Evolutionary conservation across 2,888 invertebrate genomes (phyloP), one percentile per base, ranked within the genome.

Genomic region (Sinelater perroti): DNA sequence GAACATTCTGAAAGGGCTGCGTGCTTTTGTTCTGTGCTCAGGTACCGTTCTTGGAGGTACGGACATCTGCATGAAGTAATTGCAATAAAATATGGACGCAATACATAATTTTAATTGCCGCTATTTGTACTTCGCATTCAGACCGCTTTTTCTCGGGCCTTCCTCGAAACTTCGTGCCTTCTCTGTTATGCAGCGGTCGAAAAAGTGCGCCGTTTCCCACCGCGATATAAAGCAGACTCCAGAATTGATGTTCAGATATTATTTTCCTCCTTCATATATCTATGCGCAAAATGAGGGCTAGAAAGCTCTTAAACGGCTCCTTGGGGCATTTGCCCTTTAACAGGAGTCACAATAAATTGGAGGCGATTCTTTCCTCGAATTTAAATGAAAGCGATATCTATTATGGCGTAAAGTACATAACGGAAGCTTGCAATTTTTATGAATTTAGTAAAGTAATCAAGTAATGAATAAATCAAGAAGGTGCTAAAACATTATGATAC

Each of bases 221-320:
- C 13, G 38, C 13, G 21, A 50, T 50, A 40, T 50, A 36, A 40
- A 30, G 28, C 21, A 36, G 35, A 50, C 36, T 50, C 10, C 18
- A 38, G 28, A 50, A 50, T 50, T 50, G 26, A 50, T 50, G 40
- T 28, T 40, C 17, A 31, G 28, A 36, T 35, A 50, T 50, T 50
- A 50, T 50, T 50, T 38, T 38, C 26, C 30, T 26, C 26, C n/a
- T 36, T 13, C 49, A 50, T 50, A 50, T 38, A 50, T 50, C 35
- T 49, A 50, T 50, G 49, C 49, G 38, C 17, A 18, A 18, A 50
- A 50, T 36, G 38, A 50, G 49, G 16, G 36, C 49, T 35, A 50
- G 47, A 47, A 47, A 38, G 28, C 49, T 28, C 38, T 50, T 50
- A 50, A 50, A 50, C 50, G 50, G 31, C 38, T 50, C 50, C 50